A percentile compares a stretch with the other conserved stretches of the same genome.
phyloP scores from a whole-genome alignment of 2,113 vertebrate genomes.

The Chaenocephalus aceratus region DNA sequence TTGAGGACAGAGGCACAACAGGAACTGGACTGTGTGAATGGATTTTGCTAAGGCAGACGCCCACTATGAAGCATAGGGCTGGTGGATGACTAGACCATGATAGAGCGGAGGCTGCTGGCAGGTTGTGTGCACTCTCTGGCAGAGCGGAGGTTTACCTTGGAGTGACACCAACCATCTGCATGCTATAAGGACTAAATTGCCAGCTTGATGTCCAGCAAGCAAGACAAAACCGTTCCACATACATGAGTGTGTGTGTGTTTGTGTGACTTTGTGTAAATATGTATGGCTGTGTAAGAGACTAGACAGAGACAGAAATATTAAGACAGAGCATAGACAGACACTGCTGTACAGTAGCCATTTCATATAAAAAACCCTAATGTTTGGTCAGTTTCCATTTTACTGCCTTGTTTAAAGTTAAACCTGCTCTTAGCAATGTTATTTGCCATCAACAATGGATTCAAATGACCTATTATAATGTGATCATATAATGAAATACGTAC shows the following conservation, averaged over 20 bases:
- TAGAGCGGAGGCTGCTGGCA: constrained; percentile 73
- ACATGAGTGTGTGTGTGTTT: constrained; percentile 56
- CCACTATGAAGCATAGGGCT: constrained; percentile 56
- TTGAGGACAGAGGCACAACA: constrained; percentile 76
- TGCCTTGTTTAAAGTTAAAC: not conserved
- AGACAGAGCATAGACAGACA: constrained; percentile 19
- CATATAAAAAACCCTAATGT: not conserved
- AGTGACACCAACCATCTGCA: constrained; percentile 79
- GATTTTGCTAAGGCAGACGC: constrained; percentile 64
- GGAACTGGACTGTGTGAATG: constrained; percentile 71
- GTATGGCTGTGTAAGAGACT: constrained; percentile 34
- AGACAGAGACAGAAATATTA: constrained; percentile 49
- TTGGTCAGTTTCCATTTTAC: not conserved
- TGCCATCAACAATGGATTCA: not conserved
- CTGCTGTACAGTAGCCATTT: constrained; percentile 15
- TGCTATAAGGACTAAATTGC: constrained; percentile 72
- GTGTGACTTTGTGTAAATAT: constrained; percentile 37
- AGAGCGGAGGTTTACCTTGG: constrained; percentile 74
- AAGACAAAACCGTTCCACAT: constrained; percentile 70
- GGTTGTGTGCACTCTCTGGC: constrained; percentile 70
- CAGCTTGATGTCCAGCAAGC: constrained; percentile 67
- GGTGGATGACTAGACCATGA: constrained; percentile 77
- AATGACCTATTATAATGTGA: not conserved
- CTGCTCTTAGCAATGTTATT: not conserved
- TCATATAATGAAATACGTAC: too few relatives aligned